Evolutionary conservation across 2,113 vertebrate species (phyloP).

Genomic region (Riparia riparia): DNA sequence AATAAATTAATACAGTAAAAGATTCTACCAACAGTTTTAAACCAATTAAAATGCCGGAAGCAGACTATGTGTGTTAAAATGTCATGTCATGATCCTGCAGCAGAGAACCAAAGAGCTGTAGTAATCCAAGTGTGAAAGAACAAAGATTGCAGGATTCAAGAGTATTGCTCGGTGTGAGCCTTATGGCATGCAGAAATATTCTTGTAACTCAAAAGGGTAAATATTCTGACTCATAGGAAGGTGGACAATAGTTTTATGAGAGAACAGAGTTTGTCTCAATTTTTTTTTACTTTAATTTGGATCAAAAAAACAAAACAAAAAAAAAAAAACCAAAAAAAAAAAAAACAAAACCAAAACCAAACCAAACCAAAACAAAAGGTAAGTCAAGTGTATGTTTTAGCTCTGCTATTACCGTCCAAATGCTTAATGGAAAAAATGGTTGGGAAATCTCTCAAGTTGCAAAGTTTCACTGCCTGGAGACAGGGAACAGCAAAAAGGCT

Average conservation of each 20-base stretch:
- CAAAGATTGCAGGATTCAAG: conserved; percentile 27
- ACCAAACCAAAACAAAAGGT: too few species aligned
- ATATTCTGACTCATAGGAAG: neutral
- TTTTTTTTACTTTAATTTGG: neutral
- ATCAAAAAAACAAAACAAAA: neutral
- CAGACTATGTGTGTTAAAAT: conserved; percentile 70
- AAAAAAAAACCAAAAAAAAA: too few species aligned
- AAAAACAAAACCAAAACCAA: too few species aligned
- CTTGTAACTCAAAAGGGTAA: neutral
- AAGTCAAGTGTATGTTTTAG: neutral
- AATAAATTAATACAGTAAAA: conserved; percentile 81
- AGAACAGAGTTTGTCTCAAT: neutral
- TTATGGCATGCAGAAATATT: neutral
- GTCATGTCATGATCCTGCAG: conserved; percentile 70
- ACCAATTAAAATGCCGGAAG: conserved; percentile 76
- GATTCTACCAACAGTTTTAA: conserved; percentile 73
- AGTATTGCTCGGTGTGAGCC: neutral
- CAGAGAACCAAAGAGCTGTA: conserved; percentile 58
- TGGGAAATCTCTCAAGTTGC: neutral
- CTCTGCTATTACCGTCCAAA: neutral
- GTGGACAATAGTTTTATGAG: neutral
- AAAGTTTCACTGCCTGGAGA: neutral
- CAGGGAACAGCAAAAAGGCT: neutral
- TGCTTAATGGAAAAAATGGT: neutral
- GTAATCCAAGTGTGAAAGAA: conserved; percentile 49